Evolutionary conservation across 2,888 invertebrate genomes (phyloP).

Genomic region (Agriopis marginaria): DNA sequence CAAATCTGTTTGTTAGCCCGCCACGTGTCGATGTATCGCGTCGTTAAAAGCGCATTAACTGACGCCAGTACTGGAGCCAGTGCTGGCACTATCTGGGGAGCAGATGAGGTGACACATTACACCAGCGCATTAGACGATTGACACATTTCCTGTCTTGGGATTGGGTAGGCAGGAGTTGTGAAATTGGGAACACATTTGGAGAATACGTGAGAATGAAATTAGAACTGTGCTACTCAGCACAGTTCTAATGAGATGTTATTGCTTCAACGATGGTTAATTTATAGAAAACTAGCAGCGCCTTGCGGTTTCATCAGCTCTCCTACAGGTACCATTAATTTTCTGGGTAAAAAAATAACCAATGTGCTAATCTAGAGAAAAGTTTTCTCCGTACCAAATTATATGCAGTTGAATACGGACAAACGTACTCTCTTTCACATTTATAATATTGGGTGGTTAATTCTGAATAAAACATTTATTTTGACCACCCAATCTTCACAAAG

Average conservation of each 20-base stretch:
- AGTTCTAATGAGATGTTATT: background rate
- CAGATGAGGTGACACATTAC: conserved; percentile 46
- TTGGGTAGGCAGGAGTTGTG: conserved; percentile 29
- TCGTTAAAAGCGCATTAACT: conserved; percentile 76
- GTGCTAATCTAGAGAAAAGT: too few relatives aligned
- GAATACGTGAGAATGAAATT: conserved; percentile 8
- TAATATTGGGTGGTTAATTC: too few relatives aligned
- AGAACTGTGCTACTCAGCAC: background rate
- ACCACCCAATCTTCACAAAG: background rate
- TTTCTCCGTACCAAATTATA: too few relatives aligned
- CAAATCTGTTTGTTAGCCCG: conserved; percentile 43
- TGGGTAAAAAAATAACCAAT: too few relatives aligned
- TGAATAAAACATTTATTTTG: too few relatives aligned
- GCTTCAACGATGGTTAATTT: background rate
- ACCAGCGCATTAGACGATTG: conserved; percentile 42
- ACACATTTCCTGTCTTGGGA: conserved; percentile 44
- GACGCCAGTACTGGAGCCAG: conserved; percentile 46
- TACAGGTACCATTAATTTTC: too few relatives aligned
- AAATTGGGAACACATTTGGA: conserved; percentile 29
- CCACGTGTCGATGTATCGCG: conserved; percentile 62
- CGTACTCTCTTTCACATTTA: too few relatives aligned
- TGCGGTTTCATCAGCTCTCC: too few relatives aligned
- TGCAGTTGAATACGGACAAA: too few relatives aligned
- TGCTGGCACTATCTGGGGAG: conserved; percentile 29
- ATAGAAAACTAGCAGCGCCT: background rate